These are phyloP conservation scores for Plectrocnemia conspersa DNA, from an alignment of 1,140 invertebrate genomes.

Conservation along the genomic window DNA sequence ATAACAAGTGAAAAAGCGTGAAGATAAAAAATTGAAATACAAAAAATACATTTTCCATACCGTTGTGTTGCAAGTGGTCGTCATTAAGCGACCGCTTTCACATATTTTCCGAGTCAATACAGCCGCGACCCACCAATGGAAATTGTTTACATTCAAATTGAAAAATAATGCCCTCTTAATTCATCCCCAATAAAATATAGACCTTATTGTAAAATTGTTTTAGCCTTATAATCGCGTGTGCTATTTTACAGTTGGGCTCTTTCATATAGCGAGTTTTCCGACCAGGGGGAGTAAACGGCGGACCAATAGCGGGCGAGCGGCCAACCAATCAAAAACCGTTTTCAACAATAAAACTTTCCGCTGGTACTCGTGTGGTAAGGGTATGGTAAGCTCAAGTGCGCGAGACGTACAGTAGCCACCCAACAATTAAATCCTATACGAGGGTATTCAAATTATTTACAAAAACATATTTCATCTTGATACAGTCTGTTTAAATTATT, in stretches of 20 bases:
- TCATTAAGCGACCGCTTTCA: slow-evolving; percentile 32
- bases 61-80: slow-evolving; percentile 21
- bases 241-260: slow-evolving; percentile 2
- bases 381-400: slow-evolving; percentile 24
- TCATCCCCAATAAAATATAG: neutral
- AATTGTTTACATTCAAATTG: slow-evolving; percentile 30
- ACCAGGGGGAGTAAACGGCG: slow-evolving; percentile 21
- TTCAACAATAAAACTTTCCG: slow-evolving; percentile 35
- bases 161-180: slow-evolving; percentile 1
- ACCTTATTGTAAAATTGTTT: neutral
- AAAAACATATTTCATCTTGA: no score
- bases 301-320: slow-evolving; percentile 24
- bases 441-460: no score
- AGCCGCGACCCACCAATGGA: slow-evolving; percentile 26
- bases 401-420: no score
- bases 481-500: no score
- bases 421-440: no score
- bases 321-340: slow-evolving; percentile 36
- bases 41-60: no score
- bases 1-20: no score
- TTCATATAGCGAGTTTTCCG: slow-evolving; percentile 3
- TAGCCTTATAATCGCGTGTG: neutral
- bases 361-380: slow-evolving; percentile 17
- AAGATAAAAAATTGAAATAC: no score
- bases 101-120: slow-evolving; percentile 35